phyloP scores from a whole-genome alignment of 2,888 invertebrate species.

The Lycia hirtaria region DNA sequence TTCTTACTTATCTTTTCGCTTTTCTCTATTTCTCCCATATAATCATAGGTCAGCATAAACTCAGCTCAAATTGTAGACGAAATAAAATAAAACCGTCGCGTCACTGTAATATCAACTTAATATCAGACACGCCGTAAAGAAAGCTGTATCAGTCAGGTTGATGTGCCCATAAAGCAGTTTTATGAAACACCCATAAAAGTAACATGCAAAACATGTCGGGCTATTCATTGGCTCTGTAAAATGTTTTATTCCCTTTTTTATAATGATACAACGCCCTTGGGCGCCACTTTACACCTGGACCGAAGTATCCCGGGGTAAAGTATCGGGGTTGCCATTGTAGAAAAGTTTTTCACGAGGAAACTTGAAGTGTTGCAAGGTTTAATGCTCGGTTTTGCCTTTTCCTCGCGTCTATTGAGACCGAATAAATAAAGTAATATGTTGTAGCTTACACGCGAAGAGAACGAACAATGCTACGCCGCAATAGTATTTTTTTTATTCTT shows the following conservation, averaged over 20 bases:
- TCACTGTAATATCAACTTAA: slow-evolving; percentile 8
- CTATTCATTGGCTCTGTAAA: slow-evolving; percentile 25
- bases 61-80: slow-evolving; percentile 4
- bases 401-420: not conserved
- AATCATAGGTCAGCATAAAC: slow-evolving; percentile 4
- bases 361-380: slow-evolving; percentile 12
- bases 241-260: slow-evolving; percentile 26
- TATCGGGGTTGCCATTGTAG: not conserved
- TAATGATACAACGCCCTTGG: slow-evolving; percentile 23
- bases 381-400: not conserved
- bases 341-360: slow-evolving; percentile 12
- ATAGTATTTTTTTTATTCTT: too few relatives aligned
- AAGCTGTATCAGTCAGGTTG: slow-evolving; percentile 23
- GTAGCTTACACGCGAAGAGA: not conserved
- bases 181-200: slow-evolving; percentile 18
- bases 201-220: slow-evolving; percentile 29
- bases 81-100: slow-evolving; percentile 20
- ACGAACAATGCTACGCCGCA: too few relatives aligned
- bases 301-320: not conserved
- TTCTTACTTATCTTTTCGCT: not conserved
- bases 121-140: slow-evolving; percentile 23
- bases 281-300: slow-evolving; percentile 17
- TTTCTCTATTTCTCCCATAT: not conserved
- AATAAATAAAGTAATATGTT: not conserved
- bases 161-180: slow-evolving; percentile 25